phyloP scores from a whole-genome alignment of 2,113 vertebrate species.

The Brienomyrus longianalis region DNA sequence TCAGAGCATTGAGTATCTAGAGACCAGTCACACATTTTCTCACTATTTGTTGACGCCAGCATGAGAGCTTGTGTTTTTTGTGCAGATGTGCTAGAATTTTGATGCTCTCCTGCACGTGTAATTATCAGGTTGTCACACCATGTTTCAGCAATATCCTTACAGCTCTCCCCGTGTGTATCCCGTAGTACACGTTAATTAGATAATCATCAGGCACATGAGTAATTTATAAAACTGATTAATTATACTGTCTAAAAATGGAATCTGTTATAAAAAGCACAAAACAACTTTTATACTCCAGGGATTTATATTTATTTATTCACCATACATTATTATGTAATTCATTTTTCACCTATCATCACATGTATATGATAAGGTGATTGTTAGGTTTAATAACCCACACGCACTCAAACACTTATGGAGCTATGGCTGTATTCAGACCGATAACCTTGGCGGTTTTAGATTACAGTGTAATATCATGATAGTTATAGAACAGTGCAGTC shows the following conservation, averaged over 20 bases:
- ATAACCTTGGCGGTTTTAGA: background rate
- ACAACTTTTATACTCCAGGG: background rate
- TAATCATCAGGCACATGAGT: background rate
- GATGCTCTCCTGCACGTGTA: background rate
- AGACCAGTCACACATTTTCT: background rate
- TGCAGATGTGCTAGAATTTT: background rate
- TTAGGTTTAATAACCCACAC: background rate
- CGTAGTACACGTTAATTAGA: background rate
- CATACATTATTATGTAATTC: background rate
- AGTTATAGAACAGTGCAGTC: background rate
- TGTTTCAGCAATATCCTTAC: background rate
- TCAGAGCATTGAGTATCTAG: background rate
- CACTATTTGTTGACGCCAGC: background rate
- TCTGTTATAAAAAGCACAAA: background rate
- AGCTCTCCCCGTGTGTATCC: background rate
- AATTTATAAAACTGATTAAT: background rate
- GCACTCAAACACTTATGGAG: background rate
- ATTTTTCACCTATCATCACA: background rate
- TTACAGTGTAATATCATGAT: background rate
- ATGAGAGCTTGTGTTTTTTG: background rate
- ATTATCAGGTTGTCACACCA: background rate
- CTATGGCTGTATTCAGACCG: background rate
- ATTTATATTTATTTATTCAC: background rate
- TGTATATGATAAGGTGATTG: background rate
- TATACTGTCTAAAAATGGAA: background rate